phyloP scores from a whole-genome alignment of 2,113 vertebrate genomes.

The Pachyramphus minor region DNA sequence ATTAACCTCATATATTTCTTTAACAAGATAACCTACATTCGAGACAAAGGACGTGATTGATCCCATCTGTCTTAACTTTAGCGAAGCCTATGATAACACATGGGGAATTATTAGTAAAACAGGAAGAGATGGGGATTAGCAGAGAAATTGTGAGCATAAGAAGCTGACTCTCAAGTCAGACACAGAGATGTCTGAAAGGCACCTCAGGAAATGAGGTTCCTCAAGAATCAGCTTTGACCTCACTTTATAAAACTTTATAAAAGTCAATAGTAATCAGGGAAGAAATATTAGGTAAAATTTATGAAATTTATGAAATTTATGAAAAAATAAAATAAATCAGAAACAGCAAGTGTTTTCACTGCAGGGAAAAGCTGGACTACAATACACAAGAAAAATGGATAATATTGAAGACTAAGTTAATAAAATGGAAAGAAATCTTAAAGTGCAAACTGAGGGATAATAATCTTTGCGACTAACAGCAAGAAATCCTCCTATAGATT shows the following conservation, averaged over 20 bases:
- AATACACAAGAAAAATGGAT: neutral
- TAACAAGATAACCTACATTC: slow-evolving; percentile 41
- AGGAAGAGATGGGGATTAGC: slow-evolving; percentile 8
- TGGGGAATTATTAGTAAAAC: neutral
- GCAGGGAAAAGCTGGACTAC: neutral
- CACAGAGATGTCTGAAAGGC: neutral
- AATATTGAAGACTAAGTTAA: neutral
- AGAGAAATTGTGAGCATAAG: neutral
- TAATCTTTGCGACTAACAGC: neutral
- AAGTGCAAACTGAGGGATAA: neutral
- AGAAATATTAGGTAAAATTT: neutral
- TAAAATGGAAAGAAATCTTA: neutral
- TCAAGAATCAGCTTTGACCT: neutral
- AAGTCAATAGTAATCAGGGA: neutral
- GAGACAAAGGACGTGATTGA: slow-evolving; percentile 38
- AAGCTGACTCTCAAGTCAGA: neutral
- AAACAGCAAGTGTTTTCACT: neutral
- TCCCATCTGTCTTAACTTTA: slow-evolving; percentile 25
- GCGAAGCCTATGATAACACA: neutral
- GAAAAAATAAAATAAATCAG: neutral
- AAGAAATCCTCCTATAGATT: neutral
- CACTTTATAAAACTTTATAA: neutral
- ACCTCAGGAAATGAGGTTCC: neutral
- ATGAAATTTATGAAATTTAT: neutral
- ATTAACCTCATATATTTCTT: slow-evolving; percentile 44